A percentile compares a stretch with the other conserved stretches of the same genome.
Evolutionary conservation across 2,797 vertebrate species (phyloP).

Genomic region (Hemibagrus guttatus): DNA sequence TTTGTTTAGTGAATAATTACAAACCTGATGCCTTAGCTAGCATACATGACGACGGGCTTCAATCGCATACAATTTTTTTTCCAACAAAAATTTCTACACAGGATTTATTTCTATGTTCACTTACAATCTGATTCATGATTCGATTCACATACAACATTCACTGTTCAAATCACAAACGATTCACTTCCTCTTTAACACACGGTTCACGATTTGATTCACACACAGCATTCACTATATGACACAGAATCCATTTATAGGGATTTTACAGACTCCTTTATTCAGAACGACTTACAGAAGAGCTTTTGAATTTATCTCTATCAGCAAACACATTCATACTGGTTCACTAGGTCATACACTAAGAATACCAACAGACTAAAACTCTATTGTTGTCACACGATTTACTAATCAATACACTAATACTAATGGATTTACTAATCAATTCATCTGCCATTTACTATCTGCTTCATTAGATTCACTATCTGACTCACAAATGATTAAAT

Average conservation of each 20-base stretch:
- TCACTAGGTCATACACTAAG: too few species aligned
- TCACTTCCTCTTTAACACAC: not conserved
- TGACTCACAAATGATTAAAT: not conserved
- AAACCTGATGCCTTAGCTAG: not conserved
- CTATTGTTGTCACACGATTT: not conserved
- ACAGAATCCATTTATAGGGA: not conserved
- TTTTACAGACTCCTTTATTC: too few species aligned
- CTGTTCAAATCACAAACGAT: not conserved
- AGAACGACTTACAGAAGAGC: too few species aligned
- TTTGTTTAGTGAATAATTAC: not conserved
- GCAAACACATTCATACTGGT: too few species aligned
- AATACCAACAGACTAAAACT: too few species aligned
- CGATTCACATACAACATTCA: not conserved
- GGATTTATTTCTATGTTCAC: not conserved
- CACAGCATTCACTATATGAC: not conserved
- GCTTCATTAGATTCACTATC: not conserved
- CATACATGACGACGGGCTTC: not conserved
- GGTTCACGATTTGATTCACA: not conserved
- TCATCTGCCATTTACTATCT: not conserved
- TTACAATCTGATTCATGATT: not conserved
- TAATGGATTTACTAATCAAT: not conserved
- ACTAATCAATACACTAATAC: not conserved
- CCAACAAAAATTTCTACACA: not conserved
- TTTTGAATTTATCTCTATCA: too few species aligned
- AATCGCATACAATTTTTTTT: not conserved